These are phyloP conservation scores for Hyles vespertilio DNA, from an alignment of 1,140 invertebrate species.

Conservation along the genomic window DNA sequence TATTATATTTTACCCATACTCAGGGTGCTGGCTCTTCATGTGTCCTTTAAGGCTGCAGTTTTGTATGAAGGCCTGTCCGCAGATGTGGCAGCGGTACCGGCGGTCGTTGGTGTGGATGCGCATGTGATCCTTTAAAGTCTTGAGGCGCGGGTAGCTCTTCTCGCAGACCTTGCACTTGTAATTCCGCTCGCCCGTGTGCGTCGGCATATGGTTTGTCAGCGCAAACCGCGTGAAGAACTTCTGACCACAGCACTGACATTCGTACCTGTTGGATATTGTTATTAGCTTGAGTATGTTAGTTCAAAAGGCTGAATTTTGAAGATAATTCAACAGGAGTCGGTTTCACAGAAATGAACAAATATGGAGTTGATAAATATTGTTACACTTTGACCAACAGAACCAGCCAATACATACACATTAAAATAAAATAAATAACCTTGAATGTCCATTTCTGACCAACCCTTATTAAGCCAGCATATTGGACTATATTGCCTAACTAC, in stretches of 20 bases:
- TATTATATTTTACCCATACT: conserved; percentile 38
- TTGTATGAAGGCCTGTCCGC: conserved; percentile 75
- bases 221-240: conserved; percentile 83
- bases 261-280: conserved; percentile 35
- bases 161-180: conserved; percentile 78
- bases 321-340: too few species aligned
- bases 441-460: too few species aligned
- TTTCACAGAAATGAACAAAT: too few species aligned
- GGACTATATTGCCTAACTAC: too few species aligned
- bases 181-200: conserved; percentile 80
- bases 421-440: too few species aligned
- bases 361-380: too few species aligned
- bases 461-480: not conserved
- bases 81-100: conserved; percentile 73
- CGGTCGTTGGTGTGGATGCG: conserved; percentile 79
- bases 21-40: conserved; percentile 63
- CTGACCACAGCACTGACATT: conserved; percentile 75
- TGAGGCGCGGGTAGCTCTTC: conserved; percentile 79
- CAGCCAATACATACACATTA: too few species aligned
- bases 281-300: too few species aligned
- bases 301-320: too few species aligned
- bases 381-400: too few species aligned
- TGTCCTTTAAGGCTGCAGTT: conserved; percentile 66
- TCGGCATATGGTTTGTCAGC: conserved; percentile 82
- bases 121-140: conserved; percentile 83